Evolutionary conservation across 1,140 invertebrate species (phyloP).

Genomic region (Orius laevigatus): DNA sequence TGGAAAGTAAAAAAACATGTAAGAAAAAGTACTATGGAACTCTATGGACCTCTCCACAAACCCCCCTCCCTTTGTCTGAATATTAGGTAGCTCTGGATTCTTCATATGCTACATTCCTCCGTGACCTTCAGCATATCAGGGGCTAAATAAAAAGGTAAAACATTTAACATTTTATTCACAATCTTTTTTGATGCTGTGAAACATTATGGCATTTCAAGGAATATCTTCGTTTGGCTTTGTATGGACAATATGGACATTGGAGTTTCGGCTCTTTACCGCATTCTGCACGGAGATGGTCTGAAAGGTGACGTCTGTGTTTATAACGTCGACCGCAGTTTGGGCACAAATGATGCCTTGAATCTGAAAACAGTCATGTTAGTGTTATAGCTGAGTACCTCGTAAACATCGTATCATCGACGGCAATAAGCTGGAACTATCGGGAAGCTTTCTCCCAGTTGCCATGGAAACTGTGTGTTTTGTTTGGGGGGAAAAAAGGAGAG

Average conservation of each 20-base stretch:
- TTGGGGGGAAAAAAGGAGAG: too few species aligned
- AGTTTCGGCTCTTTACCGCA: neutral
- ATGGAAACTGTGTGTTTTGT: too few species aligned
- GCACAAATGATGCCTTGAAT: too few species aligned
- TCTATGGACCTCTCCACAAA: too few species aligned
- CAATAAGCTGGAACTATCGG: too few species aligned
- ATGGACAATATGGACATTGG: neutral
- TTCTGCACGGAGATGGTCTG: neutral
- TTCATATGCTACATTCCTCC: too few species aligned
- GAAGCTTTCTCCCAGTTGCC: too few species aligned
- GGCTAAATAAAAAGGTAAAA: neutral
- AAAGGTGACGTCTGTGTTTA: neutral
- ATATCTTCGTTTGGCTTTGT: neutral
- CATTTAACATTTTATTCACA: neutral
- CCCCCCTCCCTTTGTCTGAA: too few species aligned
- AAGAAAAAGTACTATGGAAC: slow-evolving; percentile 15
- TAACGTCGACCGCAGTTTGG: slow-evolving; percentile 27
- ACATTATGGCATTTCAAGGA: neutral
- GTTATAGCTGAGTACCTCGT: too few species aligned
- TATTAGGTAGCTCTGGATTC: neutral
- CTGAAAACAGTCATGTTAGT: too few species aligned
- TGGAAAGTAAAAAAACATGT: slow-evolving; percentile 10
- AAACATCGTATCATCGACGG: too few species aligned
- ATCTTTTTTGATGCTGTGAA: neutral
- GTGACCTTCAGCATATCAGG: too few species aligned